Evolutionary conservation across 1,140 invertebrate species (phyloP), one percentile per base, ranked within the genome.

Genomic region (Epicauta chinensis): DNA sequence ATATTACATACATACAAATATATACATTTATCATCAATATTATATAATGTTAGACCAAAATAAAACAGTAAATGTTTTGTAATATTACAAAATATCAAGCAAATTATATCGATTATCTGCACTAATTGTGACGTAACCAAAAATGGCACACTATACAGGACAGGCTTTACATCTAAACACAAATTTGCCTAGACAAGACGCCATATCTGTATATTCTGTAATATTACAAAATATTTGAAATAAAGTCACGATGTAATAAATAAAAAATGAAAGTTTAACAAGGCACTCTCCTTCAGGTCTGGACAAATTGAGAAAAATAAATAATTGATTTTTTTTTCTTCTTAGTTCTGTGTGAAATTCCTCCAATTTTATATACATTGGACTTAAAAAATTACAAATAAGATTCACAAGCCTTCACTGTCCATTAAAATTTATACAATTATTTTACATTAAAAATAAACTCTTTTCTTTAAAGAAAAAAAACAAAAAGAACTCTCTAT

Each of bases 1-100:
- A 64, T 59, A 64, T 56, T 64, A 62, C 46, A 58, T 54, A 58
- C 44, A 54, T 64, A 62, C 53, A 64, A 32, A 49, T 64, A 64
- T 64, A 42, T 64, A 62, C 62, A 64, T 34, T 41, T 29, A 44
- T 43, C 52, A 58, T 53, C 31, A 42, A 43, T 50, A 50, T 47
- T 57, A 60, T 51, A 54, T 55, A 52, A 60, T 47, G 32, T 50
- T 49, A 51, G 45, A 39, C 34, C 48, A 31, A 36, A 38, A 11
- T 29, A 23, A 23, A 36, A 15, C 16, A n/a, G 12, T 42, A 41
- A 43, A 38, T 37, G 38, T 52, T 52, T 44, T 52, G 41, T 32
- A 52, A 52, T 41, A 52, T 52, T 52, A 52, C 50, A 16, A 42
- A 31, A 35, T 14, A 40, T 16, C 10, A 23, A 35, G 35, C 11